These are phyloP conservation scores for Patella depressa DNA, from an alignment of 2,888 invertebrate species.

Conservation along the genomic window DNA sequence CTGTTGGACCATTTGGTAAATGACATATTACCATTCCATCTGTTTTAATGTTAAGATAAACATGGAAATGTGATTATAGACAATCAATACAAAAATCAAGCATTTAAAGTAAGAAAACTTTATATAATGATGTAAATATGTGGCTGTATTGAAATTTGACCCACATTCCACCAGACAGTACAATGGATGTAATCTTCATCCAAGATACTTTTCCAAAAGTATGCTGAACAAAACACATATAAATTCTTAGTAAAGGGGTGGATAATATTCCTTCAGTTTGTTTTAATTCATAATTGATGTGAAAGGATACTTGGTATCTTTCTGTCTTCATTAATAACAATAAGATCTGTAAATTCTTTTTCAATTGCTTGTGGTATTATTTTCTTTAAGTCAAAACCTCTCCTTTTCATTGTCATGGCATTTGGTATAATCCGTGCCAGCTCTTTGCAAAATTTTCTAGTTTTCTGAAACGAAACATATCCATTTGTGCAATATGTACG, in stretches of 20 bases:
- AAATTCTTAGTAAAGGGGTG: too few relatives aligned
- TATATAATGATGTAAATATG: too few relatives aligned
- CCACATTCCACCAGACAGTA: too few relatives aligned
- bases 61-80: slow-evolving; percentile 35
- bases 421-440: slow-evolving; percentile 92
- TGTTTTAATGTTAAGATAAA: slow-evolving; percentile 45
- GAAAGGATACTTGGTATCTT: slow-evolving; percentile 83
- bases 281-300: neutral
- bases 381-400: slow-evolving; percentile 91
- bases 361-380: slow-evolving; percentile 88
- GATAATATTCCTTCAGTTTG: too few relatives aligned
- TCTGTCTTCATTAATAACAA: slow-evolving; percentile 88
- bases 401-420: slow-evolving; percentile 87
- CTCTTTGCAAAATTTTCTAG: slow-evolving; percentile 93
- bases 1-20: slow-evolving; percentile 96
- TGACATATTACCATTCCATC: slow-evolving; percentile 94
- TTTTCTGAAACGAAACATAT: slow-evolving; percentile 75
- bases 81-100: neutral
- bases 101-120: neutral
- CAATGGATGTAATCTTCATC: too few relatives aligned
- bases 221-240: too few relatives aligned
- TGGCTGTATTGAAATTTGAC: too few relatives aligned
- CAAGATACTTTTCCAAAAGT: too few relatives aligned
- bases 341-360: slow-evolving; percentile 73
- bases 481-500: neutral